Percentiles rank a stretch among this genome's conserved stretches.
Evolutionary conservation across 2,113 vertebrate genomes (phyloP).

Genomic region (Taxidea taxus): DNA sequence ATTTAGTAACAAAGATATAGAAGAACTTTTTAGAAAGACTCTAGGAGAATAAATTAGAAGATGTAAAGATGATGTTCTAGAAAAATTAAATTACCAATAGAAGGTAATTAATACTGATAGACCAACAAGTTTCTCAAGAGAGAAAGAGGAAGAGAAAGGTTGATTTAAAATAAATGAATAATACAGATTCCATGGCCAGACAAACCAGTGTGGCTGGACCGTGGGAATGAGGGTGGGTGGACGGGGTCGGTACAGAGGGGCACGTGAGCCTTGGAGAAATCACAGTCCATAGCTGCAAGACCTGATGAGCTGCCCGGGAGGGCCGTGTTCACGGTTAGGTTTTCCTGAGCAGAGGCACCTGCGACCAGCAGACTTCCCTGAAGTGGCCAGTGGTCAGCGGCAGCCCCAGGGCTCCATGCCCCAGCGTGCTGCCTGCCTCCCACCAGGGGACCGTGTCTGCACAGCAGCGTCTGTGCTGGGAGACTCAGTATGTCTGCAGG

Average conservation of each 20-base stretch:
- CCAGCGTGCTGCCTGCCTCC: not conserved
- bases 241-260: conserved; percentile 68
- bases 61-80: not conserved
- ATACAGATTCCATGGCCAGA: too few relatives aligned
- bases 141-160: not conserved
- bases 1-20: not conserved
- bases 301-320: conserved; percentile 74
- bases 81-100: not conserved
- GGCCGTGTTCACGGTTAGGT: not conserved
- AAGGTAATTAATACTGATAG: not conserved
- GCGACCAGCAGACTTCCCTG: not conserved
- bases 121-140: not conserved
- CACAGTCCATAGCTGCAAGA: conserved; percentile 69
- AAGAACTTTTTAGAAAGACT: not conserved
- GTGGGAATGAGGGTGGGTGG: not conserved
- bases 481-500: not conserved
- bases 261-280: conserved; percentile 77
- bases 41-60: not conserved
- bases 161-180: not conserved
- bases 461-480: too few relatives aligned
- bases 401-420: not conserved
- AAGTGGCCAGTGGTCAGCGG: not conserved
- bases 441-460: not conserved
- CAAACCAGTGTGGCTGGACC: not conserved
- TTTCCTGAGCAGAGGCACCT: conserved; percentile 49